Evolutionary conservation across 1,140 invertebrate species (phyloP), one percentile per base, ranked within the genome.

Genomic region (Theocolax elegans): DNA sequence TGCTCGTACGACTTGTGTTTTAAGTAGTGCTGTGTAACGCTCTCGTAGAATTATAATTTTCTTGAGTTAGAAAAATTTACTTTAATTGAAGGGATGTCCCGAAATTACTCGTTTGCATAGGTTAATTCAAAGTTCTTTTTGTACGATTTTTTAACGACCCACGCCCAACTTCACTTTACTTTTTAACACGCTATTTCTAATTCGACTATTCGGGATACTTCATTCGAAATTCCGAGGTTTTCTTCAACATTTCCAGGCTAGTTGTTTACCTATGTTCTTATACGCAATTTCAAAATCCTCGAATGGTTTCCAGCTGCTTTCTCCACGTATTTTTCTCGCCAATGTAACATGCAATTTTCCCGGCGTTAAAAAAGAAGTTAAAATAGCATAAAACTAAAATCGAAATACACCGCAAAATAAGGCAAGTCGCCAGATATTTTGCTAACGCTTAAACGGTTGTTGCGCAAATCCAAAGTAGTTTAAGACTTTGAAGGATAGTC

Each of bases 31-130:
- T 17, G 40, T 2, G 8, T 42, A 38, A 63, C 17, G 21, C 6
- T 42, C 23, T 15, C 56, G 40, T 46, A 15, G 25, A 19, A 60
- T 60, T 44, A 27, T 12, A 46, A 51, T 64, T 64, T 64, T 4
- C 13, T 51, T 23, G 19, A n/a, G 1, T 46, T 46, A 12, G 13
- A n/a, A 3, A 29, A 49, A 63, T 63, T 63, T 25, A 7, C 40
- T 64, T 40, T 53, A 64, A 64, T 40, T 63, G 25, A 19, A 9
- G n/a, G 23, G n/a, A 6, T 27, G 23, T 48, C 27, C 19, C 25
- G 21, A 17, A 56, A 56, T 12, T 56, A n/a, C n/a, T 38, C 17
- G 31, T 15, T 38, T 13, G 53, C 2, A 19, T 31, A 19, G 38
- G 21, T 23, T n/a, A 56, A 17, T 19, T 38, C 15, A n/a, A 53